Evolutionary conservation across 2,888 invertebrate genomes (phyloP), one percentile per base, ranked within the genome.

Genomic region (Drosophila nr. fundita): DNA sequence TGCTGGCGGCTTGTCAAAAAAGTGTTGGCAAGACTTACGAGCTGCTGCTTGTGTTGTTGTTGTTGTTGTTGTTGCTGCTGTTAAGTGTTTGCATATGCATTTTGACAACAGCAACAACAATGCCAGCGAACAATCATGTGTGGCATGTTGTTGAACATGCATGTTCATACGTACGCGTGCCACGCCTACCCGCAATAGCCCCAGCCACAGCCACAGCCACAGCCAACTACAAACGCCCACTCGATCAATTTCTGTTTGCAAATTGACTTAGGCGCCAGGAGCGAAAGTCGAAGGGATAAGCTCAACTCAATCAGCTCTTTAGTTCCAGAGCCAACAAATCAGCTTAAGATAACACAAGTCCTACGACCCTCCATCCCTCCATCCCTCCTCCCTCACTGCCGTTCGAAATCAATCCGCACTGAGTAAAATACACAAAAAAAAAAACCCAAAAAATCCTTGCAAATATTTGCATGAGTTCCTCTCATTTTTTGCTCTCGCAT

Each of bases 301-400:
- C 30, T 58, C 62, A 58, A 69, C 78, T 78, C 78, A 80, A 78
- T 80, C 80, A 78, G 80, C 80, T 59, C 66, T 65, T 61, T 58
- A 49, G 63, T 29, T 30, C 40, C 24, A 27, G 13, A 63, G 76
- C 88, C 73, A 84, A 87, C 88, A 89, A 87, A 87, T 87, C 90
- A 87, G 88, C 90, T 78, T 90, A 85, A 86, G 87, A 85, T 80
- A 87, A 87, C 90, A 87, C 11, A n/a, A n/a, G 60, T 49, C 58
- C 59, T 7, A 52, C 27, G 8, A 6, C 10, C 8, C 15, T 36
- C 36, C 36, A 30, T 30, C 30, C 2, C 15, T 6, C 2, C 18
- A 7, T 18, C 7, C 36, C 36, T 7, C 27, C 36, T 5, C 5
- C 11, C 11, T 2, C 21, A 3, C 13, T 4, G 4, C 15, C 8